These are phyloP conservation scores for Fopius arisanus DNA, from an alignment of 1,140 invertebrate species.

Conservation along the genomic window DNA sequence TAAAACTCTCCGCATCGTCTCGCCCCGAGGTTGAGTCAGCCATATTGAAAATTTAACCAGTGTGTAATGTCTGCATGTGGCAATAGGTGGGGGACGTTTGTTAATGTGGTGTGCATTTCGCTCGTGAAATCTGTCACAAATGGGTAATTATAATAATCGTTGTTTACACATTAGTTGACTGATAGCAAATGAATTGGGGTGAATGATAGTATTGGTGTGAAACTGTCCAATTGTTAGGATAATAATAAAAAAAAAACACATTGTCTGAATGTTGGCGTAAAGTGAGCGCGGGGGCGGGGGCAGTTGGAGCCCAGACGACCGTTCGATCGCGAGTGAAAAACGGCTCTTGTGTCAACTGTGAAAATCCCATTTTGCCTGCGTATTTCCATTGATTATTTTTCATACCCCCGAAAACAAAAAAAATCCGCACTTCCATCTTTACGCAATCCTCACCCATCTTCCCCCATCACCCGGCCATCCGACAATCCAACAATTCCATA, in stretches of 20 bases:
- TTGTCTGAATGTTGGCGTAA: neutral
- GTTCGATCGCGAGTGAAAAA: conserved; percentile 37
- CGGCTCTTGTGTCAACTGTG: conserved; percentile 33
- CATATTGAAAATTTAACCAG: conserved; percentile 57
- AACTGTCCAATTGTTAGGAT: neutral
- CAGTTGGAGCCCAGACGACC: conserved; percentile 11
- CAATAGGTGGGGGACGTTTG: conserved; percentile 56
- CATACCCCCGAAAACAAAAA: too few species aligned
- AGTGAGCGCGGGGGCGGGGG: conserved; percentile 12
- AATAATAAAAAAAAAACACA: neutral
- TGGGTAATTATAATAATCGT: conserved; percentile 52
- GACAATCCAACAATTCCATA: too few species aligned
- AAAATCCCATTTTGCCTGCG: conserved; percentile 24
- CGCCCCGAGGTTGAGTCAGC: conserved; percentile 41
- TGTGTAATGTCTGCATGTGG: conserved; percentile 57
- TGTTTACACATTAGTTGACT: neutral
- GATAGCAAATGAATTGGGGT: neutral
- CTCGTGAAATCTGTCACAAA: conserved; percentile 57
- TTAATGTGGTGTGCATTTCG: conserved; percentile 55
- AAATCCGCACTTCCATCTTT: too few species aligned
- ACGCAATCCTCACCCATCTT: too few species aligned
- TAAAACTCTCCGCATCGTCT: conserved; percentile 25
- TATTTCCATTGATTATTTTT: neutral
- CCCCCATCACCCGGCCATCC: too few species aligned
- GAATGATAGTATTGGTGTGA: neutral